A percentile compares a stretch with the other conserved stretches of the same genome.
Evolutionary conservation across 1,140 invertebrate genomes (phyloP).

Genomic region (Magallana ariakensis): DNA sequence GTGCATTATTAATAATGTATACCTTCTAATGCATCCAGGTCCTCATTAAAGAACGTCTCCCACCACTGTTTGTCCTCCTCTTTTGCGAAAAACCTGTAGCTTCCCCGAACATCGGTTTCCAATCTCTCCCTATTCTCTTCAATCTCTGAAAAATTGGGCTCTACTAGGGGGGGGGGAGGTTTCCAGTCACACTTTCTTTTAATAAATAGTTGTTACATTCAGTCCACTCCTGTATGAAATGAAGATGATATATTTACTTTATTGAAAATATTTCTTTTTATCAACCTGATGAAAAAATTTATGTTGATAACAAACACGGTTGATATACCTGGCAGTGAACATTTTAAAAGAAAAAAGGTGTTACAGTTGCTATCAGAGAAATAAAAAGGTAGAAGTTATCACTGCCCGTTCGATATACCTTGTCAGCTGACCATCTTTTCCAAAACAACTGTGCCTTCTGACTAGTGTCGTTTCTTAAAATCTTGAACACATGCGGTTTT

Average conservation of each 20-base stretch:
- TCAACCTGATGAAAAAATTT: too few relatives aligned
- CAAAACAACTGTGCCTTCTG: background rate
- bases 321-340: too few relatives aligned
- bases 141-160: background rate
- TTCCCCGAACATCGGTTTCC: background rate
- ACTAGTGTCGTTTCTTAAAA: background rate
- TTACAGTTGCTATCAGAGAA: too few relatives aligned
- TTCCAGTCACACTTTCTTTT: background rate
- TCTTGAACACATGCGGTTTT: background rate
- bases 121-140: background rate
- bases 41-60: background rate
- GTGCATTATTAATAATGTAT: background rate
- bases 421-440: slow-evolving; percentile 19
- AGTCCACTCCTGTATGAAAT: background rate
- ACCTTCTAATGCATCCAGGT: background rate
- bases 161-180: too few relatives aligned
- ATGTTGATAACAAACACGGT: too few relatives aligned
- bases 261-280: too few relatives aligned
- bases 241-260: background rate
- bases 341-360: too few relatives aligned
- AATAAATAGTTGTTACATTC: background rate
- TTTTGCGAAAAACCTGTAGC: background rate
- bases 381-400: background rate
- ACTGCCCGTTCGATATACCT: background rate
- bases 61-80: too few relatives aligned